Conservation (phyloP, 2,888 invertebrate genomes). For the Drosophila kuntzei region DNA sequence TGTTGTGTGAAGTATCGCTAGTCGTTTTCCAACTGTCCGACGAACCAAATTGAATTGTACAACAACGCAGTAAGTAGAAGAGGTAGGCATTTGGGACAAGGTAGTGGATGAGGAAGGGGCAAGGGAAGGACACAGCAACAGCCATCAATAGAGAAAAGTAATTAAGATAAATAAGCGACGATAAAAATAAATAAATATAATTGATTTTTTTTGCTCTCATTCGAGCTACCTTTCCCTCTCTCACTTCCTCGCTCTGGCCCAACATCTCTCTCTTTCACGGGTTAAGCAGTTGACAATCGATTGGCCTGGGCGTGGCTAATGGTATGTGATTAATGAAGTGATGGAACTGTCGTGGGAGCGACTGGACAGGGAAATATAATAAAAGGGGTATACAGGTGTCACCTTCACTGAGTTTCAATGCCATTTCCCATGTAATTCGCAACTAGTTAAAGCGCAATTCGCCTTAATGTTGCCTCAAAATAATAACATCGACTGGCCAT, state of each 20-base stretch:
- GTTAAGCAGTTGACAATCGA: conserved; percentile 64
- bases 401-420: conserved; percentile 9
- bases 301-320: conserved; percentile 62
- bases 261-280: neutral
- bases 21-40: conserved; percentile 66
- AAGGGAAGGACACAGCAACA: conserved; percentile 41
- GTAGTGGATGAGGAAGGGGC: neutral
- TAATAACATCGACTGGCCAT: conserved; percentile 19
- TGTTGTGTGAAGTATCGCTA: conserved; percentile 19
- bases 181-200: conserved; percentile 80
- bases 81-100: conserved; percentile 2
- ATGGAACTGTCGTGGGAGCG: conserved; percentile 30
- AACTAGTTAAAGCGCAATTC: conserved; percentile 36
- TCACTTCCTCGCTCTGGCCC: neutral
- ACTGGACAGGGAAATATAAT: neutral
- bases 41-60: conserved; percentile 73
- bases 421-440: conserved; percentile 36
- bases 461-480: neutral
- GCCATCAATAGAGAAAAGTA: conserved; percentile 74
- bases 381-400: conserved; percentile 20
- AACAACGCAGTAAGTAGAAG: conserved; percentile 23
- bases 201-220: conserved; percentile 53
- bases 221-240: neutral
- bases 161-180: conserved; percentile 79
- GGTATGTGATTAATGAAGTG: conserved; percentile 74